phyloP scores from a whole-genome alignment of 2,113 vertebrate species.

The Oryzias curvinotus region DNA sequence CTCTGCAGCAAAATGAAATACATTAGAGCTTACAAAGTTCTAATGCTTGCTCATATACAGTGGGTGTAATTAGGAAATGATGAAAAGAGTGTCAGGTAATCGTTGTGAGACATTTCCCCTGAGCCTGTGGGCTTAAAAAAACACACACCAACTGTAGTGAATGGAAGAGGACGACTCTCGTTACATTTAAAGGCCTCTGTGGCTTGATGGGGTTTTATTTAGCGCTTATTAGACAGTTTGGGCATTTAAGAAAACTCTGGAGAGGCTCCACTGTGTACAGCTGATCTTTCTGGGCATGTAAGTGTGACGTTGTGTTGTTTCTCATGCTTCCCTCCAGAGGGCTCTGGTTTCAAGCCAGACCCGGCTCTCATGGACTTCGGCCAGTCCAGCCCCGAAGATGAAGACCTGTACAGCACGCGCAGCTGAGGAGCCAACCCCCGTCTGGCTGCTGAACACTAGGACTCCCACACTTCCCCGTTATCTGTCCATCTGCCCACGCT shows the following conservation, averaged over 20 bases:
- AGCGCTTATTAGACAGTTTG: background rate
- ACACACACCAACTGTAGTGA: too few relatives aligned
- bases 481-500: constrained; percentile 27
- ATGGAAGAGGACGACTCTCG: too few relatives aligned
- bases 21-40: too few relatives aligned
- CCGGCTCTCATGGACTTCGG: constrained; percentile 84
- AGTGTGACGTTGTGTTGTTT: constrained; percentile 17
- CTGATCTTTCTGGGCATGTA: background rate
- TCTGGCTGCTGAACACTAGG: background rate
- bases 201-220: background rate
- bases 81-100: too few relatives aligned
- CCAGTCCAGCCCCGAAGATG: constrained; percentile 86
- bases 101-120: too few relatives aligned
- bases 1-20: too few relatives aligned
- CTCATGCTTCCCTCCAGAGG: constrained; percentile 60
- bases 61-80: too few relatives aligned
- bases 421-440: constrained; percentile 70
- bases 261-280: background rate
- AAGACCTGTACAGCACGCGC: constrained; percentile 90
- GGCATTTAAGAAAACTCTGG: background rate
- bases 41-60: too few relatives aligned
- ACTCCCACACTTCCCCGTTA: constrained; percentile 40
- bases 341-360: constrained; percentile 74
- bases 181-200: background rate
- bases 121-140: too few relatives aligned